Conservation (phyloP, 2,797 vertebrate species). For the Accipiter fasciatus region DNA sequence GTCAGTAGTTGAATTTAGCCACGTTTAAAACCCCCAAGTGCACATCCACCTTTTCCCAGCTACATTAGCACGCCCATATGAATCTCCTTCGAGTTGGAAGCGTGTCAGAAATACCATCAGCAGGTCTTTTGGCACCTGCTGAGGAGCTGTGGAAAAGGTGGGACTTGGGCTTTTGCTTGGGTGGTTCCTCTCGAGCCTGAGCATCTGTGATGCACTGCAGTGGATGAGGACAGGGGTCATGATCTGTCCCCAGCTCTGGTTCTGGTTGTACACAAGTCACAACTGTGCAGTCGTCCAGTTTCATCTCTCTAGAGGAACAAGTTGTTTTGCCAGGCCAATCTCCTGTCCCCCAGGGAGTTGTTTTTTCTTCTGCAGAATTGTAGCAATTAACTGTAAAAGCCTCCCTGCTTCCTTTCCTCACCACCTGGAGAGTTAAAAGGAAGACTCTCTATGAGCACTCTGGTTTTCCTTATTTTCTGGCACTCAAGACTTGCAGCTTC, state of each 20-base stretch:
- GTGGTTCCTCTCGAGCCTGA: neutral
- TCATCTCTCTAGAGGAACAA: neutral
- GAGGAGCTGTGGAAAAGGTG: neutral
- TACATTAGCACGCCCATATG: fast-evolving
- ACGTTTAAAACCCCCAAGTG: neutral
- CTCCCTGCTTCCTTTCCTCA: neutral
- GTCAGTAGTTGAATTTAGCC: neutral
- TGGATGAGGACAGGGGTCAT: fast-evolving
- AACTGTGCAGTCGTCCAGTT: neutral
- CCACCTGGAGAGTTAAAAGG: neutral
- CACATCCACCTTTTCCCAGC: neutral
- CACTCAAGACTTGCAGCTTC: neutral
- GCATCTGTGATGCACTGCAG: fast-evolving
- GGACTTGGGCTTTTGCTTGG: neutral
- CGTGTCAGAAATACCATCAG: neutral
- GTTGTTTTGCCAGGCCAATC: neutral
- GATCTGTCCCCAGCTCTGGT: neutral
- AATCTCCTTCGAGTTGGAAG: neutral
- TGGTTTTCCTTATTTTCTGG: neutral
- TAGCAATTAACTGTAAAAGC: neutral
- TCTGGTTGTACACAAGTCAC: neutral
- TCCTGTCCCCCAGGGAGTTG: neutral
- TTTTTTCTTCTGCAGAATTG: neutral
- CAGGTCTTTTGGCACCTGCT: neutral
- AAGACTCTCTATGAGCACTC: neutral